A percentile compares a stretch with the other conserved stretches of the same genome.
Evolutionary conservation across 2,113 vertebrate genomes (phyloP).

Genomic region (Syrrhaptes paradoxus): DNA sequence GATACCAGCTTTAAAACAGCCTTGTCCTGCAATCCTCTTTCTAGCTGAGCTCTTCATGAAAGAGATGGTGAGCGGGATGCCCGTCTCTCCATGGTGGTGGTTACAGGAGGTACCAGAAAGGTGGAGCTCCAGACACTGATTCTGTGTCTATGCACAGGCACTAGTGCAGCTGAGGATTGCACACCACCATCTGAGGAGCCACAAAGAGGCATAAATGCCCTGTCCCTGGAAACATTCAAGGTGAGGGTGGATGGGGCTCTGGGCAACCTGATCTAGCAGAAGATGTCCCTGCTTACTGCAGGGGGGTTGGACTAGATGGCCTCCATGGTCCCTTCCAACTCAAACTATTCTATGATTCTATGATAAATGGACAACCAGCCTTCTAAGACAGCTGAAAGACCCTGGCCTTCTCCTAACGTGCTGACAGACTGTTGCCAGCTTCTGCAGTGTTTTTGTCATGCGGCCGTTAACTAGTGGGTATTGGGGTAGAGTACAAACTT

Average conservation of each 20-base stretch:
- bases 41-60: not conserved
- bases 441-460: fast-evolving
- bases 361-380: fast-evolving
- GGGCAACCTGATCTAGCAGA: too few species aligned
- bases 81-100: fast-evolving
- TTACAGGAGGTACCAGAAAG: not conserved
- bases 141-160: not conserved
- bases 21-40: not conserved
- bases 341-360: too few species aligned
- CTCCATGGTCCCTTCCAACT: too few species aligned
- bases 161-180: not conserved
- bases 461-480: not conserved
- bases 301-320: too few species aligned
- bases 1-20: not conserved
- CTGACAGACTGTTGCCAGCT: not conserved
- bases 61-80: fast-evolving
- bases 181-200: not conserved
- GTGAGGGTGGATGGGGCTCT: too few species aligned
- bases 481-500: not conserved
- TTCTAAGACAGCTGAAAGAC: not conserved
- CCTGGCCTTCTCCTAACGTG: too few species aligned
- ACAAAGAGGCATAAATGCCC: not conserved
- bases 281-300: too few species aligned
- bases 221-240: too few species aligned
- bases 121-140: not conserved